Evolutionary conservation across 2,113 vertebrate species (phyloP).

Genomic region (Malurus elegans): DNA sequence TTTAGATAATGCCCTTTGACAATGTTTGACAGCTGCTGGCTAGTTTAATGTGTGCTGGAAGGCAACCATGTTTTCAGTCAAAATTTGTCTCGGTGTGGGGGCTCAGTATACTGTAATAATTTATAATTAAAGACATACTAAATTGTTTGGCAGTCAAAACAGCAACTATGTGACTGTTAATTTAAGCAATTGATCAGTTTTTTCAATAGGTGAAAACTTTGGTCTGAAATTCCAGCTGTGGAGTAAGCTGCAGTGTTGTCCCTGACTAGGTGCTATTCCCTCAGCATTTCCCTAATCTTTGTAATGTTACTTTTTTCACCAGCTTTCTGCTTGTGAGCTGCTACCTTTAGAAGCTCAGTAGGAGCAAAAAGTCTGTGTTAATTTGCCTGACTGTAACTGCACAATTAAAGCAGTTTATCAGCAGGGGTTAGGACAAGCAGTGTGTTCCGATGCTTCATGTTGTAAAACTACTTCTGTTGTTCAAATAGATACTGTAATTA

Average conservation of each 20-base stretch:
- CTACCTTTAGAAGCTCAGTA: slow-evolving; percentile 57
- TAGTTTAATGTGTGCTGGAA: neutral
- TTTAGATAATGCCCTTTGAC: neutral
- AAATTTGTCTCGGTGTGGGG: neutral
- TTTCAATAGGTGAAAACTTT: neutral
- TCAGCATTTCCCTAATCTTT: neutral
- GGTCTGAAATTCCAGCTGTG: neutral
- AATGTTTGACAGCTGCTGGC: neutral
- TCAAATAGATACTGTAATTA: slow-evolving; percentile 74
- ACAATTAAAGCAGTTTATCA: slow-evolving; percentile 71
- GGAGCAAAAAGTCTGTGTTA: slow-evolving; percentile 60
- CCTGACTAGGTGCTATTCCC: neutral
- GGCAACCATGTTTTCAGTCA: neutral
- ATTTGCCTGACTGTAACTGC: slow-evolving; percentile 65
- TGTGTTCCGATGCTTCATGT: slow-evolving; percentile 62
- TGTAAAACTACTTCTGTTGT: slow-evolving; percentile 70
- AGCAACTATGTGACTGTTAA: neutral
- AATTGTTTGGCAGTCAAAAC: neutral
- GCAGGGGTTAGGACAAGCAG: slow-evolving; percentile 65
- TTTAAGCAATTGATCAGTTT: neutral
- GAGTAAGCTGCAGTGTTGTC: neutral
- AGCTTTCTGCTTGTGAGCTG: slow-evolving; percentile 45
- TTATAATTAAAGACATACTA: neutral
- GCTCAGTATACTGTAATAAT: neutral
- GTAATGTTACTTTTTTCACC: neutral